Conservation (phyloP, 2,888 invertebrate genomes). For the Trypoxylon attenuatum region DNA sequence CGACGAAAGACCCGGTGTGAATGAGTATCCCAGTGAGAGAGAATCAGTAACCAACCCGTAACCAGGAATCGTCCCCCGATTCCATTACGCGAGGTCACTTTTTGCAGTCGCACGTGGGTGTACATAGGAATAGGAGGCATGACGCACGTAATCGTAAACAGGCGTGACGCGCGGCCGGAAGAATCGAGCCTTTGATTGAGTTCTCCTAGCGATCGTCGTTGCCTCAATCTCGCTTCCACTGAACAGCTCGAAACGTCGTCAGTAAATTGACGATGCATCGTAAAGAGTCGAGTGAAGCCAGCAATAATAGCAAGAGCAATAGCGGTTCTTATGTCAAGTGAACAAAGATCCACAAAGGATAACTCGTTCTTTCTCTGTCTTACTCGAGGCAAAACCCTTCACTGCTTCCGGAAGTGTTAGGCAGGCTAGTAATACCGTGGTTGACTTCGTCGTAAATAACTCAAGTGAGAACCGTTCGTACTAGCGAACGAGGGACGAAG, state of each 20-base stretch:
- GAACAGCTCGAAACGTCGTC: conserved; percentile 37
- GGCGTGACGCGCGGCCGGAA: conserved; percentile 51
- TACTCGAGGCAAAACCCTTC: not conserved
- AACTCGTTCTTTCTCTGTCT: no score
- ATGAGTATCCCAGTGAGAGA: no score
- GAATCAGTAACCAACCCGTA: conserved; percentile 41
- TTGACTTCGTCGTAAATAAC: conserved; percentile 6
- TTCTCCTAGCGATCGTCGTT: conserved; percentile 1
- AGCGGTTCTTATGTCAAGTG: no score
- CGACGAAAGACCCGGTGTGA: no score
- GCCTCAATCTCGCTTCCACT: conserved; percentile 37
- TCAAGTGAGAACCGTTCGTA: not conserved
- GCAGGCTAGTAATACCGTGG: not conserved
- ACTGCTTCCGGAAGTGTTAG: not conserved
- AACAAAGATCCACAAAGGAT: no score
- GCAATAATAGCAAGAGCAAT: no score
- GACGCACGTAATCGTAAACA: conserved; percentile 57
- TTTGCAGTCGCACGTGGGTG: conserved; percentile 17
- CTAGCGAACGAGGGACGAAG: not conserved
- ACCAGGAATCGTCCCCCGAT: not conserved
- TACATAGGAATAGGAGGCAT: conserved; percentile 44
- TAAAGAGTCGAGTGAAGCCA: no score
- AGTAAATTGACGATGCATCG: no score
- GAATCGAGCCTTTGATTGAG: conserved; percentile 45
- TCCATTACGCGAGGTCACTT: conserved; percentile 30